Percentiles rank a stretch among this genome's conserved stretches.
phyloP scores from a whole-genome alignment of 1,140 invertebrate species.

The Coptotermes formosanus region DNA sequence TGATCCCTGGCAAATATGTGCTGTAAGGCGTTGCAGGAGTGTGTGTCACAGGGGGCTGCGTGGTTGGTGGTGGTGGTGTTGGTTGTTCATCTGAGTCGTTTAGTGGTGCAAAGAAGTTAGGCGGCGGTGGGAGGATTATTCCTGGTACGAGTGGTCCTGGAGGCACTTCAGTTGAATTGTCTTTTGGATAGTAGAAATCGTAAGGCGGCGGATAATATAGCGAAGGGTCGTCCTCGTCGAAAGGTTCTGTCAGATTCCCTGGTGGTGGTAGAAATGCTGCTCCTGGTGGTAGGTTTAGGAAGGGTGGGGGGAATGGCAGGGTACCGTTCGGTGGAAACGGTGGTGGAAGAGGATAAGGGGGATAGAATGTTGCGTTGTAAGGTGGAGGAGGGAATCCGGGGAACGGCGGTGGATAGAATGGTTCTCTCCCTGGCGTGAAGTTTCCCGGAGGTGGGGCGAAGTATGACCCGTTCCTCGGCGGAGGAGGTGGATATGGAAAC shows the following conservation, averaged over 20 bases:
- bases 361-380: conserved; percentile 40
- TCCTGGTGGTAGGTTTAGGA: conserved; percentile 57
- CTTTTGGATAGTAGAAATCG: conserved; percentile 75
- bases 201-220: conserved; percentile 87
- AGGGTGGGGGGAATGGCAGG: conserved; percentile 40
- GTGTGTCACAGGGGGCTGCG: conserved; percentile 19
- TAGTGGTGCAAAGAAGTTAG: conserved; percentile 74
- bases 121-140: conserved; percentile 81
- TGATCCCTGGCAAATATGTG: conserved; percentile 27
- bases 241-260: conserved; percentile 67
- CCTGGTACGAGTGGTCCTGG: conserved; percentile 84
- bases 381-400: conserved; percentile 45
- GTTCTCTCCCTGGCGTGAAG: conserved; percentile 59
- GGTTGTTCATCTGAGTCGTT: conserved; percentile 41
- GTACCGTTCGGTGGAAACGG: conserved; percentile 21
- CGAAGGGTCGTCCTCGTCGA: conserved; percentile 85
- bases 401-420: conserved; percentile 55
- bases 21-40: conserved; percentile 1
- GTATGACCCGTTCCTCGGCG: conserved; percentile 27
- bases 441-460: conserved; percentile 51
- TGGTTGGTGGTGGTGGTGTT: conserved; percentile 31
- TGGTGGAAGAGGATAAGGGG: conserved; percentile 31
- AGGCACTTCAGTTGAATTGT: conserved; percentile 70
- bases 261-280: conserved; percentile 68
- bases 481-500: conserved; percentile 39